Conservation (phyloP, 2,113 vertebrate genomes). For the Pungitius pungitius region DNA sequence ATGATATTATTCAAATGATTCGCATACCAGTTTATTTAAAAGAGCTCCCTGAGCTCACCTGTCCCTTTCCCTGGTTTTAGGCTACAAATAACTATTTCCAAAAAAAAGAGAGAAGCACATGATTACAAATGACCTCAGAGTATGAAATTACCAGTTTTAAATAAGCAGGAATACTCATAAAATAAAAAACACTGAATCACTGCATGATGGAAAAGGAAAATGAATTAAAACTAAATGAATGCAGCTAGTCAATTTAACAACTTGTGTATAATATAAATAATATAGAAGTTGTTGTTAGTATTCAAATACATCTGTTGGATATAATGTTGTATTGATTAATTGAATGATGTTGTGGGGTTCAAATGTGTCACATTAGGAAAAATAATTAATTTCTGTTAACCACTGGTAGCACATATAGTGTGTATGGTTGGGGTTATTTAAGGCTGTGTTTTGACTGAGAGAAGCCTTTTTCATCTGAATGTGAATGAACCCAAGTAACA, state of each 20-base stretch:
- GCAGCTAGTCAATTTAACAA: background rate
- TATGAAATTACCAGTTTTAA: conserved; percentile 4
- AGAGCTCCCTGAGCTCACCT: background rate
- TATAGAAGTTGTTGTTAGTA: background rate
- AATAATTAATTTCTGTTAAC: background rate
- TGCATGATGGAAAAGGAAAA: background rate
- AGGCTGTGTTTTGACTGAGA: background rate
- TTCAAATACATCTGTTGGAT: background rate
- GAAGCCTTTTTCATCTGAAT: conserved; percentile 13
- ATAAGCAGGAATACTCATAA: background rate
- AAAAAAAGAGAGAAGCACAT: background rate
- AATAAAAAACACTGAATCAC: background rate
- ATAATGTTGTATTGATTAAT: background rate
- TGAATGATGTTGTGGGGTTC: background rate
- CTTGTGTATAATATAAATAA: background rate
- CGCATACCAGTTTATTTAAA: background rate
- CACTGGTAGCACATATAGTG: background rate
- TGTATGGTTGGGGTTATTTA: background rate
- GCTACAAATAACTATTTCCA: background rate
- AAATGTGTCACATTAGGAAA: background rate
- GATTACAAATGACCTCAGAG: background rate
- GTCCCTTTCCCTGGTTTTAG: background rate
- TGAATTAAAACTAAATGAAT: background rate
- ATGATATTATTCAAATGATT: background rate
- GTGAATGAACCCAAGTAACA: conserved; percentile 3